These are phyloP conservation scores for Tragulus kanchil DNA, from an alignment of 2,113 vertebrate genomes.

Conservation along the genomic window DNA sequence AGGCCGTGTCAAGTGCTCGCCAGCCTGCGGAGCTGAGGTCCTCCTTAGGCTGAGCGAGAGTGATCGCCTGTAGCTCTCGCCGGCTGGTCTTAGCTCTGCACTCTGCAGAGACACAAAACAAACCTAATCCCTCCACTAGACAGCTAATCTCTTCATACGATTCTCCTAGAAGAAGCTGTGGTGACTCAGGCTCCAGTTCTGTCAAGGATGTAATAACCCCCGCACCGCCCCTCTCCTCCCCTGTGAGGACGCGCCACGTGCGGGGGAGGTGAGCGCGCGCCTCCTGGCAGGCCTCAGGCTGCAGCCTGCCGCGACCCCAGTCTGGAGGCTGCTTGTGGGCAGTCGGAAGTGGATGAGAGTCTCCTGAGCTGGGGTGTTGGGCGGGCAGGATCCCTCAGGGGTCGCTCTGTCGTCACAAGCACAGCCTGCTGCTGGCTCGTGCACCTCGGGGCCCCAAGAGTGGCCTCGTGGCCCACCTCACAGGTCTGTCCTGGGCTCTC, in stretches of 20 bases:
- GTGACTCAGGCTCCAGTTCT: slow-evolving; percentile 72
- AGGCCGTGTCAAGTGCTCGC: neutral
- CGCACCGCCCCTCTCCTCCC: slow-evolving; percentile 14
- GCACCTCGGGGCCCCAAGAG: neutral
- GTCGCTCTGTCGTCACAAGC: neutral
- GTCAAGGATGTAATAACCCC: slow-evolving; percentile 56
- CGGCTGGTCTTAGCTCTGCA: slow-evolving; percentile 28
- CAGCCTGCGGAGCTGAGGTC: neutral
- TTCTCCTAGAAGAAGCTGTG: slow-evolving; percentile 55
- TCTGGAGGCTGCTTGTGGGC: neutral
- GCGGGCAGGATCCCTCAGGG: neutral
- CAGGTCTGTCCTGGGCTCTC: neutral
- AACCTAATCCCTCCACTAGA: slow-evolving; percentile 75
- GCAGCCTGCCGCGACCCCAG: neutral
- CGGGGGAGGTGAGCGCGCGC: neutral
- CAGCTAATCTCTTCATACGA: slow-evolving; percentile 71
- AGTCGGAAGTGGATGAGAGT: neutral
- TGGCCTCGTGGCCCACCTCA: neutral
- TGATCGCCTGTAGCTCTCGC: slow-evolving; percentile 47
- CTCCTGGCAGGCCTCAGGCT: neutral
- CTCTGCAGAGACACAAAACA: slow-evolving; percentile 74
- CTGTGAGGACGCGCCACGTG: neutral
- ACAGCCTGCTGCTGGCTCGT: neutral
- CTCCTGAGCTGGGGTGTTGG: neutral
- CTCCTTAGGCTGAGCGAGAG: neutral